These are phyloP conservation scores for Anoura caudifer DNA, from an alignment of 2,113 vertebrate species.

Conservation along the genomic window DNA sequence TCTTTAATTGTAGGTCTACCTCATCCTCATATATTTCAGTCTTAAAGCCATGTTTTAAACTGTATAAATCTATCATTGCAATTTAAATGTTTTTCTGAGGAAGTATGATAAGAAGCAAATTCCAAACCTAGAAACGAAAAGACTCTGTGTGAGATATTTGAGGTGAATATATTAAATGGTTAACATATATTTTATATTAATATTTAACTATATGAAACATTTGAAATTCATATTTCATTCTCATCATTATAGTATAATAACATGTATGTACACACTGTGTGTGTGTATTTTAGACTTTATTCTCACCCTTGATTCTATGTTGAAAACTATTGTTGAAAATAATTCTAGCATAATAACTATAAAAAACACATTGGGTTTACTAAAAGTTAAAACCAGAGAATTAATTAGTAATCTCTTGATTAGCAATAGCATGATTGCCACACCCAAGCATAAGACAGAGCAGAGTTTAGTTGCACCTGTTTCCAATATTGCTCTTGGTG, in stretches of 20 bases:
- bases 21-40: not conserved
- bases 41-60: not conserved
- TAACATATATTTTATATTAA: not conserved
- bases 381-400: not conserved
- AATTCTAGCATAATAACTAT: not conserved
- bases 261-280: not conserved
- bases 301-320: not conserved
- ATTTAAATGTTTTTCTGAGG: not conserved
- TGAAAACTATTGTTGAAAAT: not conserved
- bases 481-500: not conserved
- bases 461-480: not conserved
- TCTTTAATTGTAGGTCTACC: not conserved
- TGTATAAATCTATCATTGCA: not conserved
- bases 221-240: not conserved
- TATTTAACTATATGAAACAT: not conserved
- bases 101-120: not conserved
- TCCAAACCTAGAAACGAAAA: not conserved
- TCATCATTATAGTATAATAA: not conserved
- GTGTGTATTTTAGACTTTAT: not conserved
- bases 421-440: not conserved
- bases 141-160: not conserved
- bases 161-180: not conserved
- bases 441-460: not conserved
- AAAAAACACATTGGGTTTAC: not conserved
- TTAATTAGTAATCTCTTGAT: not conserved